Conservation (phyloP, 2,797 vertebrate genomes). For the Streptopelia turtur region DNA sequence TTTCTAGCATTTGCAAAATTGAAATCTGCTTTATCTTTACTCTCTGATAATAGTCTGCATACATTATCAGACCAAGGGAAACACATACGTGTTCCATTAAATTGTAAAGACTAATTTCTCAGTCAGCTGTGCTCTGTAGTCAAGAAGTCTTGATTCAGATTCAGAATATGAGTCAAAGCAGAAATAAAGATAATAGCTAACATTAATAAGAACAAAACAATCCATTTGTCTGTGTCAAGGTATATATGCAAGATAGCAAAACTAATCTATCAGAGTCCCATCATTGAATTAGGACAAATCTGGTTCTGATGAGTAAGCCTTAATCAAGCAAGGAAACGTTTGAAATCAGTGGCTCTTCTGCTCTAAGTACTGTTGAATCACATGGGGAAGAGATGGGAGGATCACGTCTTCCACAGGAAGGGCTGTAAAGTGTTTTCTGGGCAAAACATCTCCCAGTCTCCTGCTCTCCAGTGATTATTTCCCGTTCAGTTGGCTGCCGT, state of each 20-base stretch:
- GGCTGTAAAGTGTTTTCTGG: background rate
- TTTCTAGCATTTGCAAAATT: background rate
- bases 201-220: slow-evolving; percentile 28
- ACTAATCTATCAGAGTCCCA: background rate
- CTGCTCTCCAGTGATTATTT: background rate
- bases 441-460: background rate
- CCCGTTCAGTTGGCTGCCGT: background rate
- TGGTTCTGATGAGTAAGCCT: background rate
- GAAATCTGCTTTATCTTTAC: background rate
- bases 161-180: slow-evolving; percentile 48
- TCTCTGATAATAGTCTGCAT: background rate
- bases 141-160: slow-evolving; percentile 26
- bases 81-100: background rate
- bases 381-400: background rate
- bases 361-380: background rate
- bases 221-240: background rate
- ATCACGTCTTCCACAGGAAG: background rate
- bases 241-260: background rate
- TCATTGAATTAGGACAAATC: background rate
- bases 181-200: slow-evolving; percentile 43
- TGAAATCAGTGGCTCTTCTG: background rate
- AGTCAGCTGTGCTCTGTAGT: background rate
- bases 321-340: slow-evolving; percentile 3
- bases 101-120: slow-evolving; percentile 22
- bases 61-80: background rate